Evolutionary conservation across 2,888 invertebrate species (phyloP), one percentile per base, ranked within the genome.

Genomic region (Caenorhabditis sp.): DNA sequence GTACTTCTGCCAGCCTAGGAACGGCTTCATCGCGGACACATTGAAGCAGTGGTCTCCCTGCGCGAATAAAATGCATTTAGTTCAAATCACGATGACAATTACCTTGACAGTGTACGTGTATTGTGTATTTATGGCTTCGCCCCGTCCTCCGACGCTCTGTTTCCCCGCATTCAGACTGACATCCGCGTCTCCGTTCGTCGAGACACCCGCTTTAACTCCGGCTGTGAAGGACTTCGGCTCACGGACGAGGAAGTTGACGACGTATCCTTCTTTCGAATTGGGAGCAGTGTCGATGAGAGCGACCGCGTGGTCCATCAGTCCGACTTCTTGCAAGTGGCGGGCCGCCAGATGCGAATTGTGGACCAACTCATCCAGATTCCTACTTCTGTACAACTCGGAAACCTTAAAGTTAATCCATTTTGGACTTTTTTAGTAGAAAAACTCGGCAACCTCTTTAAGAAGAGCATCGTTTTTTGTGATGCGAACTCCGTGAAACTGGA

Each of bases 281-380:
- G 95, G 94, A 61, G 94, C 94, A 5, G 95, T 94, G 90, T 98
- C 97, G 78, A 98, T 94, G 79, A 92, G 93, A 17, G 96, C 93
- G 2, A 93, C 93, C 58, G 96, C 93, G 86, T 93, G 93, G 73
- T 93, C 93, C 90, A 97, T 97, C 88, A 96, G 94, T 5, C 95
- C 96, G 83, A 89, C 86, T 63, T 88, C 85, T 83, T 88, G 83
- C 66, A 88, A 76, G 77, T 88, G 88, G 30, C 53, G 71, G 2
- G 87, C 83, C 0, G 87, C 87, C 32, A 85, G 45, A 63, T 86
- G 79, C 9, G 86, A 83, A 41, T 86, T 87, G 22, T 78, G 77
- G 8, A 85, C 80, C 6, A 88, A 61, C 88, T 96, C 94, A 89
- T 94, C 93, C 89, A 98, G 95, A 90, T 94, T 94, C 7, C 92